Conservation (phyloP, 1,140 invertebrate genomes). For the Dolichoris vasculosae region DNA sequence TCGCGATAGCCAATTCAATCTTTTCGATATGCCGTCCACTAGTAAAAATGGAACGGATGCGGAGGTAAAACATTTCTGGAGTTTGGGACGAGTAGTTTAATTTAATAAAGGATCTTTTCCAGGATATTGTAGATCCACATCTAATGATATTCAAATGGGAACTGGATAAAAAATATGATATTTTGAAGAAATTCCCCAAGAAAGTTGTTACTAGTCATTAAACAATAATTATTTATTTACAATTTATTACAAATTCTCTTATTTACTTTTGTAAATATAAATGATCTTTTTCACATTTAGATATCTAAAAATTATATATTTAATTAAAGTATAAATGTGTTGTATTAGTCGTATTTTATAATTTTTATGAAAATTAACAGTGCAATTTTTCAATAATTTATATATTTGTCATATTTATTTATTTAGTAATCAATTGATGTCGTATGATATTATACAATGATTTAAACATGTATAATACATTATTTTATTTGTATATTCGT, state of each 20-base stretch:
- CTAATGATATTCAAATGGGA: slow-evolving; percentile 66
- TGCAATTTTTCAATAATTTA: too few species aligned
- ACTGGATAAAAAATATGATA: slow-evolving; percentile 62
- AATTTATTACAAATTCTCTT: not conserved
- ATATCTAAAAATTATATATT: too few species aligned
- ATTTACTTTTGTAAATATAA: too few species aligned
- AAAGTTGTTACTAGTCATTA: slow-evolving; percentile 39
- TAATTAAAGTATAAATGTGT: too few species aligned
- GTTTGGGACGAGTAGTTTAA: slow-evolving; percentile 16
- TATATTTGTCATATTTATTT: too few species aligned
- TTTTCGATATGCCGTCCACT: slow-evolving; percentile 42
- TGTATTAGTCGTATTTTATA: too few species aligned
- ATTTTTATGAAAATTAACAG: too few species aligned
- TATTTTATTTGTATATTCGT: too few species aligned
- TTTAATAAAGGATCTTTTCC: slow-evolving; percentile 43
- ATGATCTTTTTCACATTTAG: too few species aligned
- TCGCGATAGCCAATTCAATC: slow-evolving; percentile 41
- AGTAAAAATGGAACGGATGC: slow-evolving; percentile 56
- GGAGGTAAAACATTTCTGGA: slow-evolving; percentile 57
- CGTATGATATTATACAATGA: too few species aligned
- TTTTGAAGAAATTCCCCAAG: slow-evolving; percentile 35
- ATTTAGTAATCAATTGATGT: too few species aligned
- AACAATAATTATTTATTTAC: not conserved
- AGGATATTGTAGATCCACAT: slow-evolving; percentile 69
- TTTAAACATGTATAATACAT: too few species aligned